Evolutionary conservation across 2,888 invertebrate species (phyloP).

Genomic region (Aporophyla nigra): DNA sequence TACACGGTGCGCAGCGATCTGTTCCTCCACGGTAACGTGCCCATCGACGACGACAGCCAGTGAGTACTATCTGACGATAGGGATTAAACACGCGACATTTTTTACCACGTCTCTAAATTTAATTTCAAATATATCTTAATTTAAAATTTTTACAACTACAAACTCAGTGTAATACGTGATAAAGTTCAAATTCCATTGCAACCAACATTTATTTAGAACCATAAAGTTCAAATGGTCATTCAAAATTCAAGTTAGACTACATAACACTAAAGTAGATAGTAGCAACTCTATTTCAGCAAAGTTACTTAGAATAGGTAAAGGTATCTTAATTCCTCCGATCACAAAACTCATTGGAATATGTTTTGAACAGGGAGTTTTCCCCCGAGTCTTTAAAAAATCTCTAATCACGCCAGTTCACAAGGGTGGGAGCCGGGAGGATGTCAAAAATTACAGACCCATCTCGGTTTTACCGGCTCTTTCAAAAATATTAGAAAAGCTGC

Average conservation of each 20-base stretch:
- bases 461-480: no score
- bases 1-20: constrained; percentile 86
- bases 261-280: neutral
- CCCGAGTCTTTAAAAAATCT: no score
- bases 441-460: no score
- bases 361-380: no score
- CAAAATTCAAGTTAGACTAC: neutral
- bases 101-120: neutral
- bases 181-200: neutral
- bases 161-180: neutral
- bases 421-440: no score
- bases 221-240: neutral
- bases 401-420: no score
- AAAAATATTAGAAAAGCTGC: no score
- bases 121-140: neutral
- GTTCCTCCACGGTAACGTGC: constrained; percentile 85
- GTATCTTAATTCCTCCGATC: no score
- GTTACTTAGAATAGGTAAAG: no score
- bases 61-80: constrained; percentile 71
- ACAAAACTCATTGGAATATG: no score
- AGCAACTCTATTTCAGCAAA: no score
- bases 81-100: neutral
- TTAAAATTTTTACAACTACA: neutral
- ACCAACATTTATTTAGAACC: neutral
- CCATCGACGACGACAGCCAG: constrained; percentile 87